Base-by-base conservation (phyloP, 2,113 vertebrate genomes). In the Serilophus lunatus region DNA sequence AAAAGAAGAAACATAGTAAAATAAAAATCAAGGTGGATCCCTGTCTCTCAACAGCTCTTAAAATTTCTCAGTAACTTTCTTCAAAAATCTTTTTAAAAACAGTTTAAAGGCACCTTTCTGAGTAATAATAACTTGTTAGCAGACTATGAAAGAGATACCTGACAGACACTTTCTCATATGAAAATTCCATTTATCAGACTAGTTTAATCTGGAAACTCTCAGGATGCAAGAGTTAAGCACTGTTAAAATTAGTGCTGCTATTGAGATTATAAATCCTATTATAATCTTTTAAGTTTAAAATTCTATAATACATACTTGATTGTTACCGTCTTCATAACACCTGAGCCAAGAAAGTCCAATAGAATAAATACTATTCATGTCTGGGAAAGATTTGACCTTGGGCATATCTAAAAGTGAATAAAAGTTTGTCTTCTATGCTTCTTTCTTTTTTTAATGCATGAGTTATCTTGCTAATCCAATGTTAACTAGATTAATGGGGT, bases 391-490 rank as follows among this genome's bases (percentile, higher is more conserved):
- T 74, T 82, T 92, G 54, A 81, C 66, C 45, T 54, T 61, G 8
- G 3, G 12, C 33, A 65, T 28, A 53, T 57, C 25, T 79, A 33
- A 65, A 86, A 91, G 66, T 53, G 66, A 68, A 82, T 50, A 91
- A 89, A 92, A 95, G n/a, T 74, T 75, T 74, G 31, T 69, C 42
- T 80, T 35, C 31, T 75, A 25, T 56, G 60, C n/a, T 84, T 31
- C 11, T 36, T 82, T 60, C 29, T 33, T 77, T 72, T 87, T 61
- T 78, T 77, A 24, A 33, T 50, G 28, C 7, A 4, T 74, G 50
- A 92, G 53, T 91, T 90, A 77, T 69, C 20, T 96, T 72, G 33
- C 22, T 95, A 94, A 92, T 95, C 87, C 93, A 87, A 69, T 33
- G 59, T 63, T 94, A 87, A 92, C 83, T 83, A 90, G 54, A 92